Conservation (phyloP, 2,888 invertebrate genomes). For the Leptinotarsa tumamoca region DNA sequence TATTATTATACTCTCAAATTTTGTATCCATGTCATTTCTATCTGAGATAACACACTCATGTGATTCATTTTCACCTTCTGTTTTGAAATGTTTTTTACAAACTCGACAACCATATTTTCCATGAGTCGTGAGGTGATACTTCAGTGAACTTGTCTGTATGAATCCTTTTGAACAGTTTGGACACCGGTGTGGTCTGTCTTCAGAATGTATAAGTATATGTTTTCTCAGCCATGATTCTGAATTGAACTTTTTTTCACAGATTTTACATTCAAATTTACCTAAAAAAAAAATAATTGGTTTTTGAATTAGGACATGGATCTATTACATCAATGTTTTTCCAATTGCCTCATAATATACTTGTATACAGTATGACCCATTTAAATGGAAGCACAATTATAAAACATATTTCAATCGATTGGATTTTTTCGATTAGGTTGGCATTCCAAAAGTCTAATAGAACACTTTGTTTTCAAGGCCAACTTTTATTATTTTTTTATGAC, state of each 20-base stretch:
- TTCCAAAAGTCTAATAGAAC: no score
- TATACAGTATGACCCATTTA: no score
- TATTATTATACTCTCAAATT: not conserved
- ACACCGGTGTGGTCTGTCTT: constrained; percentile 42
- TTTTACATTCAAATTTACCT: constrained; percentile 33
- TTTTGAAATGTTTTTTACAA: constrained; percentile 45
- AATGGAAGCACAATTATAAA: no score
- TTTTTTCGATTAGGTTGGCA: no score
- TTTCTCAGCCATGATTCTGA: constrained; percentile 37
- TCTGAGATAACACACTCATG: constrained; percentile 37
- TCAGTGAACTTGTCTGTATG: constrained; percentile 41
- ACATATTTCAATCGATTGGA: no score
- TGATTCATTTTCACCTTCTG: constrained; percentile 34
- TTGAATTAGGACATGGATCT: not conserved
- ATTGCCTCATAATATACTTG: no score
- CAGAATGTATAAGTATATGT: constrained; percentile 39
- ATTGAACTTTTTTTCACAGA: constrained; percentile 43
- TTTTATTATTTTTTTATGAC: no score
- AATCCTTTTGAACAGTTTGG: constrained; percentile 43
- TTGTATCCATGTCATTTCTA: not conserved
- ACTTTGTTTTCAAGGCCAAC: no score
- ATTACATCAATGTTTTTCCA: not conserved
- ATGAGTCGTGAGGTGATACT: constrained; percentile 42
- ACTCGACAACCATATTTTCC: constrained; percentile 42
- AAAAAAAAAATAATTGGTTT: constrained; percentile 12